phyloP scores from a whole-genome alignment of 2,888 invertebrate genomes.

The Meganola albula region DNA sequence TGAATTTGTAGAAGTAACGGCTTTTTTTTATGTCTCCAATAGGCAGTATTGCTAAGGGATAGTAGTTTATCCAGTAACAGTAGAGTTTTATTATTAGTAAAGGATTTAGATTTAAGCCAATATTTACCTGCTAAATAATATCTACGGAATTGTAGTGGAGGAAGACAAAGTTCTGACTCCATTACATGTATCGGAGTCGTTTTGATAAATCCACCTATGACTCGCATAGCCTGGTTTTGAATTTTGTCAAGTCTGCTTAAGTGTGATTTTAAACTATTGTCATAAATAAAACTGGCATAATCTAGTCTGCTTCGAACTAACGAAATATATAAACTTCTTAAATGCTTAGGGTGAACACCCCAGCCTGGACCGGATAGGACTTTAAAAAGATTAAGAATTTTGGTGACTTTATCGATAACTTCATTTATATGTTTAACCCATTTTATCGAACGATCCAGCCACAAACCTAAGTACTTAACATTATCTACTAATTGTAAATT shows the following conservation, averaged over 20 bases:
- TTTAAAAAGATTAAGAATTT: neutral
- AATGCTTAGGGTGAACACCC: neutral
- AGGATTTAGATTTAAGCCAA: neutral
- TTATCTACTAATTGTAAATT: slow-evolving; percentile 4
- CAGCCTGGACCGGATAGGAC: neutral
- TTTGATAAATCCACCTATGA: slow-evolving; percentile 1
- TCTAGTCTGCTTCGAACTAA: neutral
- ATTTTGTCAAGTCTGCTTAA: neutral
- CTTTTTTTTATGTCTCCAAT: neutral
- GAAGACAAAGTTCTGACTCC: neutral
- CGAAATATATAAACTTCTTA: neutral
- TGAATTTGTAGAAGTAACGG: neutral
- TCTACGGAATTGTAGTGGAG: neutral
- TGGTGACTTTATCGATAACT: neutral
- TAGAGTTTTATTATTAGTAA: neutral
- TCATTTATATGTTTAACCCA: neutral
- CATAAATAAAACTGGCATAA: neutral
- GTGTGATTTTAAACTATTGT: neutral
- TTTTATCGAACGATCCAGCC: neutral
- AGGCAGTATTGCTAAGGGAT: neutral
- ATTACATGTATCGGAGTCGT: slow-evolving; percentile 3
- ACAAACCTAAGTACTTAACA: neutral
- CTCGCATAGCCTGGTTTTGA: neutral
- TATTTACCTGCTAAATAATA: neutral
- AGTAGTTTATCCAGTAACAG: neutral